Evolutionary conservation across 2,888 invertebrate genomes (phyloP), one percentile per base, ranked within the genome.

Genomic region (Pasiphila rectangulata): DNA sequence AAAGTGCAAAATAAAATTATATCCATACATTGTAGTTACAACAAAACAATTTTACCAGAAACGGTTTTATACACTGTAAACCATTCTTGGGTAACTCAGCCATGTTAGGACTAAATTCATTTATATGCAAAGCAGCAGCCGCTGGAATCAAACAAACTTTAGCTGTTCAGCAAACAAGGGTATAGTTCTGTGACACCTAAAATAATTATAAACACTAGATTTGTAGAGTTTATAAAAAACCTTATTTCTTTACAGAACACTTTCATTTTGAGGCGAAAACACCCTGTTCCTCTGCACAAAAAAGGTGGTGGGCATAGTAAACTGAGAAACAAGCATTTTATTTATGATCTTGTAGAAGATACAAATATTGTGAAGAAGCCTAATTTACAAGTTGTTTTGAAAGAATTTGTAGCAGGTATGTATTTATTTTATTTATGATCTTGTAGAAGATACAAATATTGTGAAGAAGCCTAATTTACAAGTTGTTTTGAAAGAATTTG

Each of bases 341-440:
- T 95, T 25, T 96, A 96, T 73, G 94, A 96, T 45, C 64, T 95
- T 23, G 90, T 95, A 1, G 91, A 94, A 75, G 90, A 94, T 67
- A 93, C 92, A 16, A 80, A 83, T 56, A 16, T 75, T 0, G 78
- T 67, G 12, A 91, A 87, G 59, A 81, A 89, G 42, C 76, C 90
- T 16, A 84, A 91, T 37, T 67, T 96, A 4, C 90, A 93, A 58
- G 81, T 96, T 29, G 91, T 96, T 47, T 81, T 96, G 7, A 93
- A 90, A 27, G 79, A 92, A 13, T 93, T 91, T 77, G 93, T 96
- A 1, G 91, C 93, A 67, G 94, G 94, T 82, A 13, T 6, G 4
- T n/a, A n/a, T n/a, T n/a, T n/a, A 95, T 74, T 94, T 91, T 67
- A 86, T 95, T 25, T 96, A 96, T 73, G 94, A 96, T 45, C 64